These are phyloP conservation scores for Anabacerthia variegaticeps DNA, from an alignment of 2,797 vertebrate genomes.

Conservation along the genomic window DNA sequence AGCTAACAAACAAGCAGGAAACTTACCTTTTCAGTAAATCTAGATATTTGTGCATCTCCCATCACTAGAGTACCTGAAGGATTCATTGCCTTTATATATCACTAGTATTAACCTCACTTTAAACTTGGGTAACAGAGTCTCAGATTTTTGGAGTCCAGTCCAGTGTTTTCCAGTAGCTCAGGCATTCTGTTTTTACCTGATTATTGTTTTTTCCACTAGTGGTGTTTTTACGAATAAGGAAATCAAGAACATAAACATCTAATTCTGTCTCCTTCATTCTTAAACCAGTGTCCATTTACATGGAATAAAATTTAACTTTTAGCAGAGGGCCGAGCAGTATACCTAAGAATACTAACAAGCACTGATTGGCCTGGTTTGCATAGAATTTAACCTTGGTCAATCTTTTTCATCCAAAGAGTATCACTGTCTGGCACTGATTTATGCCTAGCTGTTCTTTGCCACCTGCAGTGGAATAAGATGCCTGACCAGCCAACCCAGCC, in stretches of 20 bases:
- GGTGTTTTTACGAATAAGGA: not conserved
- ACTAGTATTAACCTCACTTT: not conserved
- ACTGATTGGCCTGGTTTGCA: not conserved
- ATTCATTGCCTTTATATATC: not conserved
- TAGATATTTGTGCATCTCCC: not conserved
- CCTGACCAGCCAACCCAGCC: not conserved
- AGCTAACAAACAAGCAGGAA: not conserved
- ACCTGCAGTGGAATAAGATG: conserved; percentile 27
- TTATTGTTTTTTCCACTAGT: not conserved
- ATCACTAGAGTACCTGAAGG: not conserved
- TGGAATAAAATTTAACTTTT: not conserved
- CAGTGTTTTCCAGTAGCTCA: not conserved
- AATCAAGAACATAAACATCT: not conserved
- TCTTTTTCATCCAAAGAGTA: not conserved
- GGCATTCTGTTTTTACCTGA: not conserved
- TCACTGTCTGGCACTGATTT: not conserved
- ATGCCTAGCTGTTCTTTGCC: not conserved
- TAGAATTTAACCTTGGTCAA: not conserved
- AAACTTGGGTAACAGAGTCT: not conserved
- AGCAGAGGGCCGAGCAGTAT: not conserved
- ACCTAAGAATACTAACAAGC: not conserved
- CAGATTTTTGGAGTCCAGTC: not conserved
- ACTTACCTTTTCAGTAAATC: not conserved
- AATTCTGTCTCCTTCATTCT: not conserved
- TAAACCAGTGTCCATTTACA: not conserved